These are phyloP conservation scores for Ophion slaviceki DNA, from an alignment of 2,888 invertebrate species.

Conservation along the genomic window DNA sequence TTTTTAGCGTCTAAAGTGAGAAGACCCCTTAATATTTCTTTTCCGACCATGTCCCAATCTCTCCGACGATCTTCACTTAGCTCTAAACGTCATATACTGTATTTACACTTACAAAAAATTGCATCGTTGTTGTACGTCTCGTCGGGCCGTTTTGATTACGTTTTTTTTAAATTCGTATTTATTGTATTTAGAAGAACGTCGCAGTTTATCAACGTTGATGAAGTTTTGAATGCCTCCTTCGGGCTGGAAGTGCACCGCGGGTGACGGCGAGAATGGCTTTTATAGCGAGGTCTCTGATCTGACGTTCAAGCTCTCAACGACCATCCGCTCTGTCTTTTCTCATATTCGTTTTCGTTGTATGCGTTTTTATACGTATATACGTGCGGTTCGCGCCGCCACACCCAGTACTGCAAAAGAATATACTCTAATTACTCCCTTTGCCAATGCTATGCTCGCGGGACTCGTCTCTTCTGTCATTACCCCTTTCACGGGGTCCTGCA, in stretches of 20 bases:
- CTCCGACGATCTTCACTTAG: background rate
- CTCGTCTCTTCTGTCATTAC: conserved; percentile 66
- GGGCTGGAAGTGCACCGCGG: conserved; percentile 64
- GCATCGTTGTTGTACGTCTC: conserved; percentile 51
- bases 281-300: conserved; percentile 65
- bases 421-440: conserved; percentile 69
- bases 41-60: background rate
- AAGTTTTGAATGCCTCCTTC: conserved; percentile 64
- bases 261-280: conserved; percentile 66
- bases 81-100: background rate
- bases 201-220: conserved; percentile 29
- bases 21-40: background rate
- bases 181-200: conserved; percentile 8
- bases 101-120: conserved; percentile 62
- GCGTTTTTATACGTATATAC: conserved; percentile 7
- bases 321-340: conserved; percentile 53
- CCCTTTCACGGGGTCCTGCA: conserved; percentile 60
- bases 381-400: conserved; percentile 68
- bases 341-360: conserved; percentile 1
- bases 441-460: conserved; percentile 39
- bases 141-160: background rate
- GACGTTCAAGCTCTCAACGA: conserved; percentile 51
- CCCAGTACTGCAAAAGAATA: conserved; percentile 57
- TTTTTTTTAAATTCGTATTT: conserved; percentile 12
- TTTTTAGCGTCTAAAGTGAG: too few relatives aligned